Evolutionary conservation across 2,113 vertebrate genomes (phyloP), one percentile per base, ranked within the genome.

Genomic region (Hydrolagus affinis): DNA sequence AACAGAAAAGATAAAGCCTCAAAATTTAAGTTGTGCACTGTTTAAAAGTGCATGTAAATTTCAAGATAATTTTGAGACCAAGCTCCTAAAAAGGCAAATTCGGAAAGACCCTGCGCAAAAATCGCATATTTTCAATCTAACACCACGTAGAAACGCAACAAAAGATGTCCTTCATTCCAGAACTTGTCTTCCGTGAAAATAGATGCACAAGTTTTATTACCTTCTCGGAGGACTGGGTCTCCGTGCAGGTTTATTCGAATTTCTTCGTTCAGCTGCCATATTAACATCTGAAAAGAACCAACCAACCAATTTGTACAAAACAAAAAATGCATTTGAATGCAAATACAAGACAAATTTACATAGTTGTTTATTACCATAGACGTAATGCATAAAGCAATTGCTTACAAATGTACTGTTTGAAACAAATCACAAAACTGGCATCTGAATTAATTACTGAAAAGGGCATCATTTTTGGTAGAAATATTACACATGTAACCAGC

Each of bases 221-320:
- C 98, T 99, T 96, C 96, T 95, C 93, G 97, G 90, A 87, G 98
- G 97, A 91, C 97, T 98, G 95, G 93, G 96, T 96, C 96, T 96
- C 95, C 96, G 91, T 93, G 95, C 95, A 95, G 94, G 93, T 95
- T 97, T 97, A 97, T 94, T 94, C 95, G 93, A 94, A 93, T 96
- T 96, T 94, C 97, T 98, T 96, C 97, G 95, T 94, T 98, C 97
- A 94, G 95, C 94, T 95, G 98, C 96, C 97, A 98, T 98, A 95
- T 98, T 99, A 97, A 98, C 96, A 98, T 98, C 98, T 99, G 97
- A 96, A 99, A 99, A 97, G 96, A 98, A 95, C 93, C 78, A 98
- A 99, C 96, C 95, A 98, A 98, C 96, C 97, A 97, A 97, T 96
- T 96, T 95, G 95, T 98, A 98, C 96, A 99, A 97, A 91, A 94